These are phyloP conservation scores for Resseliella maxima DNA, from an alignment of 2,888 invertebrate genomes.

Conservation along the genomic window DNA sequence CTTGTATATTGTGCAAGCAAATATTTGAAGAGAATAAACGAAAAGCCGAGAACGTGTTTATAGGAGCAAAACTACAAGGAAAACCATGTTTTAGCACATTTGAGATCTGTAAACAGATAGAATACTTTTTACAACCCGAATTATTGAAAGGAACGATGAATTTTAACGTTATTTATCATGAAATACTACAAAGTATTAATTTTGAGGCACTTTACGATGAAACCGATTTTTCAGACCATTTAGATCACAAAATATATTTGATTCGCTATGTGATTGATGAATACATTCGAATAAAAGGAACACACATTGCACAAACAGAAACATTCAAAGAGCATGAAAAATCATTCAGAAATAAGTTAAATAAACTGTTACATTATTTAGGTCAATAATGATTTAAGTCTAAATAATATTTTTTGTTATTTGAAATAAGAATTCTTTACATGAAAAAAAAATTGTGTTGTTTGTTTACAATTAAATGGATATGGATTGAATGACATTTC, in stretches of 20 bases:
- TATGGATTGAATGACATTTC: no score
- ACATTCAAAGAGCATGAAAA: not conserved
- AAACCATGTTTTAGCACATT: not conserved
- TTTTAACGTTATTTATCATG: not conserved
- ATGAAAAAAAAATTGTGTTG: no score
- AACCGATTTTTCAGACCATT: not conserved
- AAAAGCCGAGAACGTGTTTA: not conserved
- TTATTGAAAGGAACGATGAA: not conserved
- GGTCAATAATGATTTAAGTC: not conserved
- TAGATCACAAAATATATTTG: not conserved
- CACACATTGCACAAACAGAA: not conserved
- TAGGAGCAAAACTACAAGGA: not conserved
- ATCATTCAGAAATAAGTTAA: not conserved
- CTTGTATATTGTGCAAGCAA: not conserved
- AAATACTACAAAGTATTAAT: not conserved
- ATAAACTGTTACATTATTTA: not conserved
- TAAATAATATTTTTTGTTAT: no score
- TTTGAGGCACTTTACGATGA: not conserved
- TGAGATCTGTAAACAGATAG: not conserved
- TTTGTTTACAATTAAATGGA: no score
- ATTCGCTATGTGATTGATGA: conserved; percentile 1
- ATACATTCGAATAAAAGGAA: not conserved
- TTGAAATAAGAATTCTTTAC: no score
- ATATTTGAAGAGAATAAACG: not conserved
- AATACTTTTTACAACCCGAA: not conserved